phyloP scores from a whole-genome alignment of 2,797 vertebrate genomes.

The Coluber constrictor region DNA sequence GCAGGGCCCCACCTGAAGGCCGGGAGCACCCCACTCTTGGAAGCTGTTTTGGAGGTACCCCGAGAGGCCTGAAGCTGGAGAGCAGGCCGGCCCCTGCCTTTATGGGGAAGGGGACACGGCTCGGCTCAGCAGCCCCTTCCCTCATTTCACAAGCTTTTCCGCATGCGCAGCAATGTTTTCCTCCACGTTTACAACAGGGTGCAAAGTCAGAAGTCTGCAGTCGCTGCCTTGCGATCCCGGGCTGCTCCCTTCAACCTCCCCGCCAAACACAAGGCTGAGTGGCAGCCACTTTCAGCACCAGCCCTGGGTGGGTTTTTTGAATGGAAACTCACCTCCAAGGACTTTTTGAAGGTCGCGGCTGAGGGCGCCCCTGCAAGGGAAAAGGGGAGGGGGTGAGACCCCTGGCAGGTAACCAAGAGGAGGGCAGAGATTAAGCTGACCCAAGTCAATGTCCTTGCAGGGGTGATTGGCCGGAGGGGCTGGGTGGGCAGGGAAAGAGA shows the following conservation, averaged over 20 bases:
- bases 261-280: rapidly evolving
- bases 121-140: too few species aligned
- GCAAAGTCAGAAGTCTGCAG: neutral
- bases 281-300: too few species aligned
- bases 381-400: neutral
- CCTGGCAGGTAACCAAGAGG: too few species aligned
- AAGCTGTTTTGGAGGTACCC: neutral
- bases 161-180: neutral
- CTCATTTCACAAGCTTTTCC: neutral
- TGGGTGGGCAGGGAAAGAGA: too few species aligned
- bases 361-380: slow-evolving; percentile 44
- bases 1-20: neutral
- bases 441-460: neutral
- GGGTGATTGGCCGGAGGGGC: neutral
- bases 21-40: neutral
- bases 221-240: neutral
- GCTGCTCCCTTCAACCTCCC: neutral
- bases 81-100: too few species aligned
- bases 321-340: slow-evolving; percentile 65
- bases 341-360: slow-evolving; percentile 61
- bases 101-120: too few species aligned
- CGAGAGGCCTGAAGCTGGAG: neutral
- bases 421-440: neutral
- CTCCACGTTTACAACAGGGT: neutral
- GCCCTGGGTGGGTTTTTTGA: rapidly evolving